Conservation (phyloP, 1,140 invertebrate species). For the Aphaenogaster ashmeadi region DNA sequence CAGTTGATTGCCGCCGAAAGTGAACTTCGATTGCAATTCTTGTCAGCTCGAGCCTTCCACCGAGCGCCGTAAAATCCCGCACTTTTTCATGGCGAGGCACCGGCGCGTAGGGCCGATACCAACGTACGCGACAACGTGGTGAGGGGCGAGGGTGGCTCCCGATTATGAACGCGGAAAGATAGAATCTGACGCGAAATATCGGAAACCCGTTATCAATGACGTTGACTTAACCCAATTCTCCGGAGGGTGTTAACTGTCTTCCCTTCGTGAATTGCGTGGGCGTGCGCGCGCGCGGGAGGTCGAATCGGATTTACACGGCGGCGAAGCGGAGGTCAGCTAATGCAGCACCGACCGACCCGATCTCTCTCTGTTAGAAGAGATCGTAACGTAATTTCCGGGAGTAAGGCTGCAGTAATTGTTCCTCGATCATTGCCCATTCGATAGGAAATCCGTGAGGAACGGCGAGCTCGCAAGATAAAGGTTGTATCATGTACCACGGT, state of each 20-base stretch:
- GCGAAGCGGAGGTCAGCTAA: constrained; percentile 71
- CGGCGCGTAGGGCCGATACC: neutral
- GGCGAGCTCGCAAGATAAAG: neutral
- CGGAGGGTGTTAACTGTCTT: constrained; percentile 69
- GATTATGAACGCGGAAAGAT: constrained; percentile 43
- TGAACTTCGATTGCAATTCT: constrained; percentile 69
- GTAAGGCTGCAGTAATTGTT: constrained; percentile 72
- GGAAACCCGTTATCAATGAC: constrained; percentile 75
- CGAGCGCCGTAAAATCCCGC: constrained; percentile 48
- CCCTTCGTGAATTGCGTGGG: constrained; percentile 54
- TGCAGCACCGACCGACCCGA: constrained; percentile 67
- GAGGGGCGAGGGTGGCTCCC: neutral
- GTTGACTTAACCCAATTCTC: constrained; percentile 79
- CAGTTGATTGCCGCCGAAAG: constrained; percentile 48
- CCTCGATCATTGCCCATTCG: constrained; percentile 52
- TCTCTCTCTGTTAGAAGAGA: constrained; percentile 65
- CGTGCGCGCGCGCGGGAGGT: constrained; percentile 64
- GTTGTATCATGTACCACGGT: constrained; percentile 9
- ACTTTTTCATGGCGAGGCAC: neutral
- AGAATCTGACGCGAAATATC: constrained; percentile 70
- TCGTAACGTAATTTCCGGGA: constrained; percentile 67
- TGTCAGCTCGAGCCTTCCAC: constrained; percentile 58
- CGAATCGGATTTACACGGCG: constrained; percentile 68
- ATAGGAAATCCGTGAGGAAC: constrained; percentile 32
- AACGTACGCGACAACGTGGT: constrained; percentile 20